phyloP scores from a whole-genome alignment of 2,797 vertebrate genomes.

The Sebastes ruberrimus region DNA sequence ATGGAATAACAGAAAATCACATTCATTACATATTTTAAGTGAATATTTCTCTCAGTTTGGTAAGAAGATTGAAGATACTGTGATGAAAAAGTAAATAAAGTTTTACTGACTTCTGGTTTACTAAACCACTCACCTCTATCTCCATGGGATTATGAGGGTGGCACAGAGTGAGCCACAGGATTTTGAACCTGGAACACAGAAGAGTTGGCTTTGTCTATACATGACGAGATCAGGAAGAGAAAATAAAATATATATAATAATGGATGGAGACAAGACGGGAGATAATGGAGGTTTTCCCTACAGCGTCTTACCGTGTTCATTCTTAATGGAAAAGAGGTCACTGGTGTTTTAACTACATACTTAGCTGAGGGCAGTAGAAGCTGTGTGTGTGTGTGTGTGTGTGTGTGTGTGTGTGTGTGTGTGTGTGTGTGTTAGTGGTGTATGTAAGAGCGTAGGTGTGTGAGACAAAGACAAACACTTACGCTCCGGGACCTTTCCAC shows the following conservation, averaged over 20 bases:
- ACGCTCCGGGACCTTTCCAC: slow-evolving; percentile 93
- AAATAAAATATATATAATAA: neutral
- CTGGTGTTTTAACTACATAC: slow-evolving; percentile 7
- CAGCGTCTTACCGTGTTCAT: neutral
- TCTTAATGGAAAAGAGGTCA: slow-evolving; percentile 15
- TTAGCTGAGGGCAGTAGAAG: neutral
- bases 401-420: neutral
- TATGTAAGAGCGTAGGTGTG: neutral
- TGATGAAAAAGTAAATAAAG: neutral
- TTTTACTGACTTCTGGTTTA: neutral
- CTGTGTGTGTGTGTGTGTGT: neutral
- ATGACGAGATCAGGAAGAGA: neutral
- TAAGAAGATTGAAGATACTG: neutral
- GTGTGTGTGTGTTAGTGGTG: neutral
- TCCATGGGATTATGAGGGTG: slow-evolving; percentile 92
- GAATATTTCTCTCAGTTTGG: neutral
- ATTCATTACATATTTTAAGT: neutral
- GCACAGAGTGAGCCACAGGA: slow-evolving; percentile 96
- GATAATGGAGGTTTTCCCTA: neutral
- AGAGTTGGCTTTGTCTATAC: neutral
- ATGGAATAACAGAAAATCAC: neutral
- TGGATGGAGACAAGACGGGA: neutral
- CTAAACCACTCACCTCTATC: slow-evolving; percentile 88
- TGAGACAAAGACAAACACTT: slow-evolving; percentile 73
- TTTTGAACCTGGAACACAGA: slow-evolving; percentile 84